Evolutionary conservation across 2,888 invertebrate genomes (phyloP), one percentile per base, ranked within the genome.

Genomic region (Hofmannophila pseudospretella): DNA sequence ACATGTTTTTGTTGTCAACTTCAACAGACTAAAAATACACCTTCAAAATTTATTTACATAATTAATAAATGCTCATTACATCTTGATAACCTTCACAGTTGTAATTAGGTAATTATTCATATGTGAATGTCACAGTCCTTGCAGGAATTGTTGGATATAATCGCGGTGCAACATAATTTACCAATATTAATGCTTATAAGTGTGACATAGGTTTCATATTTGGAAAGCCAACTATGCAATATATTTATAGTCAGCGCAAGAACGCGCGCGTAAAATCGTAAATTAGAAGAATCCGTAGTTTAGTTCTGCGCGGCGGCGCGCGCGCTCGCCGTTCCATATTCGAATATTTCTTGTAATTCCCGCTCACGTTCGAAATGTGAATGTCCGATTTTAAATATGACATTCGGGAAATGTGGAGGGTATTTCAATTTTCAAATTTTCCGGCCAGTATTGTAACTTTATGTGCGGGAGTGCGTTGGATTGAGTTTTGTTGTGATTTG

Each of bases 181-280:
- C 16, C 16, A 3, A 16, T 16, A 16, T 16, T 16, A 16, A 16
- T 5, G 16, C 16, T 16, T 16, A 16, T 16, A 4, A 3, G 3
- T 3, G 3, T 4, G 16, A 3, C 3, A n/a, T 23, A 22, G 23
- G 7, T 12, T 10, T 1, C 23, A 11, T 20, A 37, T 9, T 13
- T 35, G 35, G 27, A 11, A 27, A 34, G 20, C 25, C 20, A 16
- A 27, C 7, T 23, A 53, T 54, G 52, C 55, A 58, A 58, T 60
- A 67, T 79, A 80, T 79, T 77, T 70, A 76, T 78, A 78, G 72
- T 57, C 54, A 54, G 49, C 57, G 59, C 52, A 47, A 58, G 54
- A 8, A 59, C 62, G 61, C 65, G 61, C 65, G 64, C 67, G 66
- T 59, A 57, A 67, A 59, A 47, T 47, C 50, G 56, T 58, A 64